Evolutionary conservation across 2,888 invertebrate genomes (phyloP), one percentile per base, ranked within the genome.

Genomic region (Chesias legatella): DNA sequence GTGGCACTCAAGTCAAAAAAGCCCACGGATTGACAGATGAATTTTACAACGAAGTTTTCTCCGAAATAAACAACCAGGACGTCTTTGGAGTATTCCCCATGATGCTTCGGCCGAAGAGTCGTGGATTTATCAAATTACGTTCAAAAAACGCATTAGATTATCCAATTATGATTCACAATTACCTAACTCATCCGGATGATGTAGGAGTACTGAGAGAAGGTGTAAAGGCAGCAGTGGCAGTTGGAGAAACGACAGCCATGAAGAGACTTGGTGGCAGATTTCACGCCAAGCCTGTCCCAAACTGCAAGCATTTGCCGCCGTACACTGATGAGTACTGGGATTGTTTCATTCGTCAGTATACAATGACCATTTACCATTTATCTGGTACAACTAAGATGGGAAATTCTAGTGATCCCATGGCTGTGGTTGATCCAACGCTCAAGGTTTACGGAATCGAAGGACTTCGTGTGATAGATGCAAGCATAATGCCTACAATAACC

Each of bases 81-180:
- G 92, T 94, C 0, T 95, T 94, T 60, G 94, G 94, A 0, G 90
- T 96, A 6, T 95, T 95, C 56, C 95, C 96, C 1, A 95, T 96
- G 95, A 93, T 96, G 91, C 73, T 98, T 62, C 90, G 98, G 0
- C 96, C 98, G 0, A 94, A 95, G 62, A 95, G 96, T 41, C 89
- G 92, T 3, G 98, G 98, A 0, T 91, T 90, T 55, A 90, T 98
- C 0, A 94, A 93, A 54, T 75, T 97, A 1, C 89, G 90, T 29
- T 91, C 92, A 0, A 91, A 89, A 32, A 91, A 94, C 75, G 93
- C 94, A 0, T 71, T 91, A 66, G 92, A 95, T 5, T 94, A 96
- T 73, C 98, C 98, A 0, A 82, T 95, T 3, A 90, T 98, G 69
- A 93, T 96, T 60, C 97, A 97, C 64, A 98, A 98, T 73, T 98